A percentile compares a stretch with the other conserved stretches of the same genome.
phyloP scores from a whole-genome alignment of 2,113 vertebrate genomes.

The Macheiramphus alcinus region DNA sequence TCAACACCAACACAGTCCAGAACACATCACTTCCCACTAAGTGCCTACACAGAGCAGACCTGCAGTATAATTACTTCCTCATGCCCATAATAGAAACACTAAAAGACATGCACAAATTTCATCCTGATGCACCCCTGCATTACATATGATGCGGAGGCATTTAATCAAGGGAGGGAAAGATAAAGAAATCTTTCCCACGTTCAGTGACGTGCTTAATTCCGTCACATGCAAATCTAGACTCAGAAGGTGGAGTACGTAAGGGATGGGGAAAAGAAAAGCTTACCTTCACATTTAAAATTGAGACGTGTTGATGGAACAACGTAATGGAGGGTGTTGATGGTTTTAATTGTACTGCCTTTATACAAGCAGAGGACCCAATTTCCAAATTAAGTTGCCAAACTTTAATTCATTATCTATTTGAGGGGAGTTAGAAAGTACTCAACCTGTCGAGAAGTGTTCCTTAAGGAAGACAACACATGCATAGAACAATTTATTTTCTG shows the following conservation, averaged over 20 bases:
- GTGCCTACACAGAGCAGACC: conserved; percentile 32
- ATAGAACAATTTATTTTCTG: not conserved
- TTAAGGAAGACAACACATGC: not conserved
- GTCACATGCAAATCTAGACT: not conserved
- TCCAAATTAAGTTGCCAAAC: not conserved
- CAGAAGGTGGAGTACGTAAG: not conserved
- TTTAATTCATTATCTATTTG: not conserved
- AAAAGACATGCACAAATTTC: not conserved
- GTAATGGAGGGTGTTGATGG: accelerated
- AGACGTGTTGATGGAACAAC: not conserved
- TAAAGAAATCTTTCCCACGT: not conserved
- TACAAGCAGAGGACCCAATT: not conserved
- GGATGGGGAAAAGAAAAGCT: not conserved
- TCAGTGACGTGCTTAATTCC: not conserved
- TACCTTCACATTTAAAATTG: not conserved
- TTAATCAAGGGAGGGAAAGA: not conserved
- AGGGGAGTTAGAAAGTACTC: not conserved
- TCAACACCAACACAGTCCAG: conserved; percentile 12
- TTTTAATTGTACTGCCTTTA: not conserved
- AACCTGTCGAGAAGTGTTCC: not conserved
- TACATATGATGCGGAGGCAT: not conserved
- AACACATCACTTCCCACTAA: conserved; percentile 14
- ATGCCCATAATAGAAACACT: not conserved
- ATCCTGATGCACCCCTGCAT: not conserved
- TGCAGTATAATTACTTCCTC: not conserved